Base-by-base conservation (phyloP, 2,888 invertebrate genomes). In the Notodonta ziczac region DNA sequence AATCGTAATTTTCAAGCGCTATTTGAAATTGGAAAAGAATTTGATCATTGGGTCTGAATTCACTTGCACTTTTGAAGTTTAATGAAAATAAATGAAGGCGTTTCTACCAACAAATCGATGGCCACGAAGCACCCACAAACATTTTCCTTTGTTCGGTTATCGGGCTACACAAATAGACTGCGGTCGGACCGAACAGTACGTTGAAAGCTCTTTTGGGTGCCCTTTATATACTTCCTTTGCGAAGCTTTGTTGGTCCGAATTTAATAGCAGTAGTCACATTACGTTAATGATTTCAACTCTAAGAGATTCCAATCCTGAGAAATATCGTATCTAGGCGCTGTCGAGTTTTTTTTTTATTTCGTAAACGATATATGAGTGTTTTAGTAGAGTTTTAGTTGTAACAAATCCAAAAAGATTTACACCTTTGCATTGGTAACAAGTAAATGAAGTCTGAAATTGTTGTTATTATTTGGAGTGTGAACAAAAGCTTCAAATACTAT, bases 201-300 rank as follows among this genome's bases (percentile, higher is more conserved):
- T 63, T 70, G 65, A 70, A 61, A 66, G 67, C 63, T 69, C 69
- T 72, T 65, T 65, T 73, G 64, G 70, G 66, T 75, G 59, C 57
- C 63, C 66, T 70, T 82, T 82, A 84, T 54, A 83, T 83, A 74
- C 80, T 78, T 78, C 75, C 78, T 58, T 56, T 56, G 35, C 54
- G 44, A 9, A 42, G 42, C 8, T 42, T 42, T 42, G 42, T 42
- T 35, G 35, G 4, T 35, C 35, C 35, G 35, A 35, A 35, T 35
- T 5, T 8, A 10, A 42, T 42, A 10, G 8, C 9, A 42, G 3
- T 42, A 42, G 10, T 42, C 10, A 9, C 10, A 42, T 42, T 10
- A 10, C 42, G 10, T 42, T 42, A 12, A 8, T 10, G 2, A 12
- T 42, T 4, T 1, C 42, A 42, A 4, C 42, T 42, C 42, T 12